phyloP scores from a whole-genome alignment of 2,797 vertebrate genomes.

The Eulemur mongoz region DNA sequence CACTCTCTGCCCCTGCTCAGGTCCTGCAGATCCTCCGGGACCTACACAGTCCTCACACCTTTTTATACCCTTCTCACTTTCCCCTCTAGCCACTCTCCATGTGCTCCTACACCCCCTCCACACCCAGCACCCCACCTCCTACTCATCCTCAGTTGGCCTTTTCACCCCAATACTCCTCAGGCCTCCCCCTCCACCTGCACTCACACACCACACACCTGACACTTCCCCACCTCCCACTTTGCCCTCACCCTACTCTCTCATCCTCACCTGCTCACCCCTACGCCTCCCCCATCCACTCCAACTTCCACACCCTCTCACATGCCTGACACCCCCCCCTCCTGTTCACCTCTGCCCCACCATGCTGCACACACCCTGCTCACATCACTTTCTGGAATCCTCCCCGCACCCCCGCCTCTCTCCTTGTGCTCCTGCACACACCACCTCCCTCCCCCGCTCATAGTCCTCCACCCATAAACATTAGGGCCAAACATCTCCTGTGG shows the following conservation, averaged over 20 bases:
- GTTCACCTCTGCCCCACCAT: background rate
- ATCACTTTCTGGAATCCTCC: background rate
- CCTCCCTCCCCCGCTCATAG: background rate
- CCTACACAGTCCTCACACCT: background rate
- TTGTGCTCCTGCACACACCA: background rate
- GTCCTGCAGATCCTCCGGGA: background rate
- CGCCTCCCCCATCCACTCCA: background rate
- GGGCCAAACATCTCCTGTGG: background rate
- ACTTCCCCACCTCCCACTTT: background rate
- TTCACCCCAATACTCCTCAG: background rate
- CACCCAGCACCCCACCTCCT: background rate
- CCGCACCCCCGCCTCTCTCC: background rate
- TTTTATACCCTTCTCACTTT: constrained; percentile 31
- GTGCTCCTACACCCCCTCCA: background rate
- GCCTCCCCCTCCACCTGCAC: background rate
- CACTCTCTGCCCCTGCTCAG: background rate
- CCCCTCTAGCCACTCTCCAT: background rate
- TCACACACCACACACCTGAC: background rate
- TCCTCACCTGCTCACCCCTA: background rate
- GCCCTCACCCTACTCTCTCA: background rate
- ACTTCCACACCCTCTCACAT: background rate
- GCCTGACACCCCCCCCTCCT: background rate
- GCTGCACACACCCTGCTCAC: background rate
- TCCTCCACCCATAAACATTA: background rate
- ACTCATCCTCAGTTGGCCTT: background rate